phyloP scores from a whole-genome alignment of 2,113 vertebrate species.

The Hemiscyllium ocellatum region DNA sequence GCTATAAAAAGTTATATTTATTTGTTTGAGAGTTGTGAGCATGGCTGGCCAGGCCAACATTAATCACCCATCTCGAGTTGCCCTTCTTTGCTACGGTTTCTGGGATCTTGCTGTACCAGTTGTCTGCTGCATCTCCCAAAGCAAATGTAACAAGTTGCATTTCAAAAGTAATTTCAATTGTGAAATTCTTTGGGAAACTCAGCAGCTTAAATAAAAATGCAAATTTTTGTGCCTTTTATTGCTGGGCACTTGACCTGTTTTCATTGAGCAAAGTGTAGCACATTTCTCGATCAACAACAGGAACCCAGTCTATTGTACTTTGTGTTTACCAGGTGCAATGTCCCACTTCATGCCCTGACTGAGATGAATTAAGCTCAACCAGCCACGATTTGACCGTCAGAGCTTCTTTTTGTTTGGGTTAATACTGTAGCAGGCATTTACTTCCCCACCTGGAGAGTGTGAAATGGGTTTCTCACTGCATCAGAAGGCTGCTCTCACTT shows the following conservation, averaged over 20 bases:
- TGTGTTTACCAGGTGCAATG: background rate
- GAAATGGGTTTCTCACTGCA: too few relatives aligned
- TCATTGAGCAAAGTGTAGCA: background rate
- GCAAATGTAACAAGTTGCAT: background rate
- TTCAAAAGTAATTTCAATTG: background rate
- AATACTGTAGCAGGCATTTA: background rate
- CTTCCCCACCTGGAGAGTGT: too few relatives aligned
- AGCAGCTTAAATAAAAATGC: background rate
- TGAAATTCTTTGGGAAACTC: background rate
- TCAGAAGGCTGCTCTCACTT: too few relatives aligned
- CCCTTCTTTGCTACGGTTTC: background rate
- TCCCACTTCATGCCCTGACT: background rate
- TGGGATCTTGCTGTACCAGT: background rate
- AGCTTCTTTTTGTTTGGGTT: background rate
- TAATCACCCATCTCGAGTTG: too few relatives aligned
- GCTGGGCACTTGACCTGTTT: background rate
- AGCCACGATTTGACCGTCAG: background rate
- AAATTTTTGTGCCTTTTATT: background rate
- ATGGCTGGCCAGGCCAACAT: too few relatives aligned
- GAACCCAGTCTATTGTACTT: background rate
- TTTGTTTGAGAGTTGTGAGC: too few relatives aligned
- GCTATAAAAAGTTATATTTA: too few relatives aligned
- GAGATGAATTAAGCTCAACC: background rate
- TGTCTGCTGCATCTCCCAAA: background rate
- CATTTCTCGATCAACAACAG: background rate